Base-by-base conservation (phyloP, 2,113 vertebrate genomes). In the Telmatochromis bifrenatus region DNA sequence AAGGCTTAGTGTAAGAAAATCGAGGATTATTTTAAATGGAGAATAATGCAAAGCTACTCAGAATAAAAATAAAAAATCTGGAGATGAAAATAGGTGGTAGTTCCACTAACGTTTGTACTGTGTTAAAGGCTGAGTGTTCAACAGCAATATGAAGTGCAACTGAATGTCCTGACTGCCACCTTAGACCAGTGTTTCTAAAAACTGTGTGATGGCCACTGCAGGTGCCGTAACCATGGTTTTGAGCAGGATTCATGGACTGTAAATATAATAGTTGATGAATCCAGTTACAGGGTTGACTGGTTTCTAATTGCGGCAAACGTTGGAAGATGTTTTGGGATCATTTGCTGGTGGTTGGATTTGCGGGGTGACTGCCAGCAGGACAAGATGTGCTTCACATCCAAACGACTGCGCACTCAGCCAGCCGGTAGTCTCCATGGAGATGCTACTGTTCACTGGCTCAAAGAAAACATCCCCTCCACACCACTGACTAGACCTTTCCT, bases 381-480 rank as follows among this genome's bases (percentile, higher is more conserved):
- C 47, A 49, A 79, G 87, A 83, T 77, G 86, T 85, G 79, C 70
- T 83, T 68, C 82, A 91, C 42, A 65, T 86, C 68, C 81, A 77
- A 77, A 82, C 21, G 35, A 81, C 75, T 84, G 82, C 82, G 31
- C 68, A 3, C 83, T 89, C 53, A 19, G 68, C 88, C 82, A 82
- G 86, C 91, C 84, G 89, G 84, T 28, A 6, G 87, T 94, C 92
- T 92, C 95, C 93, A 91, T 94, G 93, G 93, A 84, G 92, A 95
- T 73, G 49, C 81, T 56, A n/a, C 84, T 73, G 79, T 91, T 92
- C 86, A 91, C 35, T 51, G 45, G 53, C 83, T 77, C 37, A 9
- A 87, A 68, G 87, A 89, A 93, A 94, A 93, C 89, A 55, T 88
- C 83, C 65, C 84, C 89, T 91, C 84, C 65, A 47, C 55, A 81